A percentile compares a stretch with the other conserved stretches of the same genome.
These are phyloP conservation scores for Leucoma salicis DNA, from an alignment of 2,888 invertebrate genomes.

Conservation along the genomic window DNA sequence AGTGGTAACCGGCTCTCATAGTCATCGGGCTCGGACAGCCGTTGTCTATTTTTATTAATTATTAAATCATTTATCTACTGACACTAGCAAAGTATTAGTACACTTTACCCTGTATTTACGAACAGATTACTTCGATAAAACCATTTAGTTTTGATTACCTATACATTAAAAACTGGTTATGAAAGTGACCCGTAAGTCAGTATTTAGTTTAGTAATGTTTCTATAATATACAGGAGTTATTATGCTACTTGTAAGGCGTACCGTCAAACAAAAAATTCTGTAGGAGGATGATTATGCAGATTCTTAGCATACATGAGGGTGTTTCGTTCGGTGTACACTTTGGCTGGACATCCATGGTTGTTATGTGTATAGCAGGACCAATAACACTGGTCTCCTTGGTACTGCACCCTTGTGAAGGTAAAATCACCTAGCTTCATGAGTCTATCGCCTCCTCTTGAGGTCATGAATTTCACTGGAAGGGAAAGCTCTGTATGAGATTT, in stretches of 20 bases:
- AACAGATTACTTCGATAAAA: too few species aligned
- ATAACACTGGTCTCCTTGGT: slow-evolving; percentile 46
- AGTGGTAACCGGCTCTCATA: too few species aligned
- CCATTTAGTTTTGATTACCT: too few species aligned
- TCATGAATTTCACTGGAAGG: slow-evolving; percentile 71
- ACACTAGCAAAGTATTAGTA: too few species aligned
- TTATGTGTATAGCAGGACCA: slow-evolving; percentile 74
- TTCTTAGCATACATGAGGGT: slow-evolving; percentile 62
- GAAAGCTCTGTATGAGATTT: slow-evolving; percentile 24
- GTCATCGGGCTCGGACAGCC: too few species aligned
- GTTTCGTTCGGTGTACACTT: slow-evolving; percentile 58
- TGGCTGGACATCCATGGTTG: slow-evolving; percentile 60
- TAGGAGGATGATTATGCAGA: slow-evolving; percentile 69
- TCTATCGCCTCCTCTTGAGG: slow-evolving; percentile 64
- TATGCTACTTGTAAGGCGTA: slow-evolving; percentile 3
- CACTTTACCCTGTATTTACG: too few species aligned
- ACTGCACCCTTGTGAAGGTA: slow-evolving; percentile 57
- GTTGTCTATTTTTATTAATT: too few species aligned
- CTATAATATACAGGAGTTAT: too few species aligned
- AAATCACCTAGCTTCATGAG: slow-evolving; percentile 72
- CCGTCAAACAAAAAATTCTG: slow-evolving; percentile 66
- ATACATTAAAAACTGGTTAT: too few species aligned
- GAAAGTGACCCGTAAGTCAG: too few species aligned
- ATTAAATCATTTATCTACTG: too few species aligned
- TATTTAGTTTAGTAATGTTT: too few species aligned